Base-by-base conservation (phyloP, 1,140 invertebrate species). In the Nasonia longicornis region DNA sequence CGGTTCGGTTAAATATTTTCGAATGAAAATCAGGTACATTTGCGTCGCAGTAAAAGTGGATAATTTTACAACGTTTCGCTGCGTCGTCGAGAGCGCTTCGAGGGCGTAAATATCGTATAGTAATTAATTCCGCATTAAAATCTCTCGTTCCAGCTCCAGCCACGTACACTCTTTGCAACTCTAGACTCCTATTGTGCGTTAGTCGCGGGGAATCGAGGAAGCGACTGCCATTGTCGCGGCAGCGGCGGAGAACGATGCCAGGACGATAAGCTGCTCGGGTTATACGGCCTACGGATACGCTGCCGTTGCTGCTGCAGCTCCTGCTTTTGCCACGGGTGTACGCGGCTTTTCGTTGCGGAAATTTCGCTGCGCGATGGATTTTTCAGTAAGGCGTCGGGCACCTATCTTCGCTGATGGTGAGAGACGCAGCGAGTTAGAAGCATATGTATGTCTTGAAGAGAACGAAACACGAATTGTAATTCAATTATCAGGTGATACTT, bases 61-160 rank as follows among this genome's bases (percentile, higher is more conserved):
- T 73, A 4, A 35, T 35, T 35, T 35, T 35, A 35, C 31, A 35
- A 6, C 31, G 31, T 26, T 26, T 26, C 31, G 31, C 31, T 35
- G 31, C 31, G 31, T 31, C 52, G 3, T 22, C 66, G n/a, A n/a
- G n/a, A n/a, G n/a, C n/a, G n/a, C 69, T 69, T 78, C n/a, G 76
- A 64, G 11, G 22, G 69, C 45, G 75, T 48, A 48, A 26, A 26
- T 26, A 26, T 26, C 4, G 6, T 16, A 4, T 14, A 52, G 77
- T 83, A 85, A 85, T 87, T 86, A 85, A 87, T 86, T 85, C 82
- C 64, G 84, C 80, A 86, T 87, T 86, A 84, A 86, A 86, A 87
- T 87, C 84, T 84, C 85, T 85, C 38, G 6, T 7, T 42, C 84
- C 26, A 26, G 26, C 82, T 79, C 72, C 22, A 81, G 72, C 82